Evolutionary conservation across 92 coral and sea anemone species (phyloP).

Genomic region (Isaurus tuberculatus): DNA sequence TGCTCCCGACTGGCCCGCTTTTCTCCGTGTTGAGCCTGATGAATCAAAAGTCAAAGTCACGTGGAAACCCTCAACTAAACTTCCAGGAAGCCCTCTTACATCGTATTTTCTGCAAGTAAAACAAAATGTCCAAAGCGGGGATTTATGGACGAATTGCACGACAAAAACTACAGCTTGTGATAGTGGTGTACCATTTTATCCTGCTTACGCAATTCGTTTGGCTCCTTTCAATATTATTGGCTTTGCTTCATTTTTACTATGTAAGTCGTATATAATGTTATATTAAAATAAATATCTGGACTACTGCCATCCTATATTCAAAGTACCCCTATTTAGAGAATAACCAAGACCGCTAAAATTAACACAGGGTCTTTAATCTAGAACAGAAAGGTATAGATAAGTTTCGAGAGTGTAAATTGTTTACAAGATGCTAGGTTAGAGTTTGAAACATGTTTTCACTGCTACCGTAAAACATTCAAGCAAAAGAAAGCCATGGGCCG

Average conservation of each 20-base stretch:
- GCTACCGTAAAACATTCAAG: too few species aligned
- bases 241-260: not conserved
- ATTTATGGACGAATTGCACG: not conserved
- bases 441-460: too few species aligned
- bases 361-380: too few species aligned
- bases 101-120: not conserved
- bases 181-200: not conserved
- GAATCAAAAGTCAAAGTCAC: slow-evolving; percentile 20
- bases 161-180: not conserved
- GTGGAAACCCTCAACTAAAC: slow-evolving; percentile 13
- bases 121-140: not conserved
- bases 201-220: not conserved
- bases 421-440: too few species aligned
- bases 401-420: too few species aligned
- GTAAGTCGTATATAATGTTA: not conserved
- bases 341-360: too few species aligned
- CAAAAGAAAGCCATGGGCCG: too few species aligned
- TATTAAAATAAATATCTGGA: too few species aligned
- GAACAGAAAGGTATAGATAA: too few species aligned
- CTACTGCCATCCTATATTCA: too few species aligned
- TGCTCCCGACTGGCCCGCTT: slow-evolving; percentile 8
- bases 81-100: not conserved
- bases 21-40: slow-evolving; percentile 48
- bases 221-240: not conserved
- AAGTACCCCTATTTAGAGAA: too few species aligned